These are phyloP conservation scores for Champsocephalus gunnari DNA, from an alignment of 2,797 vertebrate genomes.

Conservation along the genomic window DNA sequence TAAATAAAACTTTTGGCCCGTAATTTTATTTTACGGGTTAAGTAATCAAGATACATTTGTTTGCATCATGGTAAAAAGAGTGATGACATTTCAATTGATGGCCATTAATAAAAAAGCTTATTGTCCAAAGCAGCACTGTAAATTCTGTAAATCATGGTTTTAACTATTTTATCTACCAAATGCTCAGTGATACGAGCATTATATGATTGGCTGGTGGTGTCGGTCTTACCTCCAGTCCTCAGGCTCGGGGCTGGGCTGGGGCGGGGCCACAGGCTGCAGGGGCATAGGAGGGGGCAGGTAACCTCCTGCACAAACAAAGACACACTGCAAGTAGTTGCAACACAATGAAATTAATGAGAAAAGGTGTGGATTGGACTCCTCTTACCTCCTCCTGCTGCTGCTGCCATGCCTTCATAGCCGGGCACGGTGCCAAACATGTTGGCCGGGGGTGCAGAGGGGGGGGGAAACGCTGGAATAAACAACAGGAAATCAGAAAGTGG, in stretches of 20 bases:
- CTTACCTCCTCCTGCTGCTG: conserved; percentile 61
- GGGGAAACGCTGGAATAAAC: conserved; percentile 54
- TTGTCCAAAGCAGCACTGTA: too few relatives aligned
- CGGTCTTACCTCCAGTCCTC: conserved; percentile 60
- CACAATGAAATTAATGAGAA: not conserved
- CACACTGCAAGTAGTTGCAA: not conserved
- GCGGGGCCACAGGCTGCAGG: conserved; percentile 54
- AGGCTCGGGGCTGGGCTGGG: conserved; percentile 46
- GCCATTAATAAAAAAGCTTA: too few relatives aligned
- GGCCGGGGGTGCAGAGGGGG: conserved; percentile 25
- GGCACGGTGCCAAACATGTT: conserved; percentile 61
- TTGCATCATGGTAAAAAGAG: too few relatives aligned
- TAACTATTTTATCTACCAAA: too few relatives aligned
- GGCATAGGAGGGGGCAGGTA: conserved; percentile 75
- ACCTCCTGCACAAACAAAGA: conserved; percentile 56
- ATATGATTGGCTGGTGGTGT: not conserved
- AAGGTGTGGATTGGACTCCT: not conserved
- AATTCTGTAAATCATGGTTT: too few relatives aligned
- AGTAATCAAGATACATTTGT: too few relatives aligned
- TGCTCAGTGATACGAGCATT: not conserved
- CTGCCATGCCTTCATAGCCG: conserved; percentile 62
- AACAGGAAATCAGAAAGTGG: not conserved
- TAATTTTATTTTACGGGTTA: too few relatives aligned
- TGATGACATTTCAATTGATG: too few relatives aligned
- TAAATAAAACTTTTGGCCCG: too few relatives aligned